Conservation (phyloP, 2,797 vertebrate species). For the Naso thynnoides region DNA sequence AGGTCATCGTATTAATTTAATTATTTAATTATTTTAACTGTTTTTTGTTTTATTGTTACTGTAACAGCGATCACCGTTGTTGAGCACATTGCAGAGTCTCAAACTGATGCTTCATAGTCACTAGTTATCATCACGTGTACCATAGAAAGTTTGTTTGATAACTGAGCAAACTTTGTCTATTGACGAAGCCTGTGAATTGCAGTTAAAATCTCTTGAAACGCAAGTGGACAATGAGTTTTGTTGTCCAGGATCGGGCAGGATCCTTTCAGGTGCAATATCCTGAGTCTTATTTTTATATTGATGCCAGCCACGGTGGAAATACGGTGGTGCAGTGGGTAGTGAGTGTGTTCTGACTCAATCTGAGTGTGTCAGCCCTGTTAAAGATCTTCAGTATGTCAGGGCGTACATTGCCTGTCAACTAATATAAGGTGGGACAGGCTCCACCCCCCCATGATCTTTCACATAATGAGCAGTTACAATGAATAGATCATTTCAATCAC, state of each 20-base stretch:
- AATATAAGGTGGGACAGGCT: conserved; percentile 4
- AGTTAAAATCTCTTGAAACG: too few species aligned
- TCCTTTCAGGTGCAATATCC: neutral
- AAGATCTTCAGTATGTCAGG: neutral
- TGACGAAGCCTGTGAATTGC: neutral
- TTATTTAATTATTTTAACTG: too few species aligned
- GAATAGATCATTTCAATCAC: conserved; percentile 8
- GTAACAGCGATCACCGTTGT: too few species aligned
- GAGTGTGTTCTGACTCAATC: neutral
- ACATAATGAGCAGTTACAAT: neutral
- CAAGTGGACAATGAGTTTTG: neutral
- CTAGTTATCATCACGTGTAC: too few species aligned
- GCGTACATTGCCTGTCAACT: neutral
- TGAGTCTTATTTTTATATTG: neutral
- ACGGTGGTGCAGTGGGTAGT: neutral
- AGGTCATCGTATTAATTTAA: neutral
- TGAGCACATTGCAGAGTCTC: too few species aligned
- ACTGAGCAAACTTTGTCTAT: neutral
- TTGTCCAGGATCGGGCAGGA: neutral
- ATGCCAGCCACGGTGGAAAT: neutral
- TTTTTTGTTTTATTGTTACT: too few species aligned
- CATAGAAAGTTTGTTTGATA: too few species aligned
- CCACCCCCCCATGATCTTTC: conserved; percentile 1
- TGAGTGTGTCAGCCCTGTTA: neutral
- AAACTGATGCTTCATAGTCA: too few species aligned